phyloP scores from a whole-genome alignment of 2,113 vertebrate genomes.

The Shinisaurus crocodilurus region DNA sequence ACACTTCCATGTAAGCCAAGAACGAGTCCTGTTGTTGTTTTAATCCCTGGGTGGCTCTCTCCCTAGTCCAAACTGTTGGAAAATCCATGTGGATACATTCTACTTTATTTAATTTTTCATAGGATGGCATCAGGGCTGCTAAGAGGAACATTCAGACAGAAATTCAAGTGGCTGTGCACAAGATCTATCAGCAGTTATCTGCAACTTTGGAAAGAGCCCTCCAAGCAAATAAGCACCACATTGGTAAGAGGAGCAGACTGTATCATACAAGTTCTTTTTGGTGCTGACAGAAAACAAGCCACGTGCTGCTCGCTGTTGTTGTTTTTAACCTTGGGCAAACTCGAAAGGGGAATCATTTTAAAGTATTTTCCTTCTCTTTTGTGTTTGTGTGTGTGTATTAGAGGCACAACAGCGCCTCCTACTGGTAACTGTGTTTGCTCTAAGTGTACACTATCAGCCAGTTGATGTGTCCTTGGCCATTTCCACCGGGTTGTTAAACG shows the following conservation, averaged over 20 bases:
- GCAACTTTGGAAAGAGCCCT: constrained; percentile 93
- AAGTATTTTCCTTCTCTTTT: neutral
- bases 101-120: constrained; percentile 17
- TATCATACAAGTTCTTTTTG: neutral
- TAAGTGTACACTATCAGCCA: constrained; percentile 96
- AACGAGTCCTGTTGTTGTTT: neutral
- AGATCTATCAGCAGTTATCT: constrained; percentile 97
- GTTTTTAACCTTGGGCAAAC: neutral
- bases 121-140: constrained; percentile 95
- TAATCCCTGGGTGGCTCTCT: neutral
- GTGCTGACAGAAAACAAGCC: neutral
- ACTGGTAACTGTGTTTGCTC: constrained; percentile 95
- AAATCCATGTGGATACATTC: constrained; percentile 14
- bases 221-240: constrained; percentile 95
- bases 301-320: neutral
- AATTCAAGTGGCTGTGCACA: constrained; percentile 96
- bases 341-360: neutral
- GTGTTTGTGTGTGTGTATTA: constrained; percentile 63
- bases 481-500: constrained; percentile 93
- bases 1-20: neutral
- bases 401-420: constrained; percentile 97
- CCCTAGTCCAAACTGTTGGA: neutral
- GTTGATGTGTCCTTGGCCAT: constrained; percentile 96
- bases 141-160: constrained; percentile 93
- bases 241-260: constrained; percentile 79